phyloP scores from a whole-genome alignment of 2,888 invertebrate species.

The Brachyptera risi region DNA sequence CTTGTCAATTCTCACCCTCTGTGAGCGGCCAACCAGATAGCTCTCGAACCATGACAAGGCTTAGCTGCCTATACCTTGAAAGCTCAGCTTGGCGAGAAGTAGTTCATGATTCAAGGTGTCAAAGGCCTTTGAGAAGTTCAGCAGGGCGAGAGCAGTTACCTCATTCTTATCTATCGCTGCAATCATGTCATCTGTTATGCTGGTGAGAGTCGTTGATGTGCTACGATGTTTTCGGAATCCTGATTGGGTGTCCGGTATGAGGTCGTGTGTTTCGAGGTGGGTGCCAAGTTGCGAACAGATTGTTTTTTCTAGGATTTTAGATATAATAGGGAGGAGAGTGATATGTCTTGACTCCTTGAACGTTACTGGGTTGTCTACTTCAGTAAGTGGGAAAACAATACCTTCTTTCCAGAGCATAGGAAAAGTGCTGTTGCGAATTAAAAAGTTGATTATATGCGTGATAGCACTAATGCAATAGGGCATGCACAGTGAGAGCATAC shows the following conservation, averaged over 20 bases:
- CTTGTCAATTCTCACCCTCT: background rate
- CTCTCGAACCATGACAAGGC: background rate
- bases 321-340: conserved; percentile 32
- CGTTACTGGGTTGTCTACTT: background rate
- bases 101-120: conserved; percentile 34
- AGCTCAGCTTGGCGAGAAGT: conserved; percentile 22
- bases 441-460: background rate
- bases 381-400: conserved; percentile 32
- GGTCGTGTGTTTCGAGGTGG: conserved; percentile 29
- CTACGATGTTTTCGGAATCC: conserved; percentile 36
- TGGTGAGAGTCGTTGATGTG: conserved; percentile 36
- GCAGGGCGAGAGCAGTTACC: conserved; percentile 34
- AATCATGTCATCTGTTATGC: conserved; percentile 36
- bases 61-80: background rate
- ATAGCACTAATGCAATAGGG: background rate
- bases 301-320: conserved; percentile 34
- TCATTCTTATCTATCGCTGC: conserved; percentile 33
- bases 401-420: conserved; percentile 35
- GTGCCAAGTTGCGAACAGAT: conserved; percentile 32
- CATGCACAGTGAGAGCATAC: too few relatives aligned
- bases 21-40: background rate
- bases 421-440: background rate
- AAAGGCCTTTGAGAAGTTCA: conserved; percentile 39
- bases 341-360: conserved; percentile 36
- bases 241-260: conserved; percentile 35